phyloP scores from a whole-genome alignment of 2,113 vertebrate species.

The Onychorhynchus coronatus region DNA sequence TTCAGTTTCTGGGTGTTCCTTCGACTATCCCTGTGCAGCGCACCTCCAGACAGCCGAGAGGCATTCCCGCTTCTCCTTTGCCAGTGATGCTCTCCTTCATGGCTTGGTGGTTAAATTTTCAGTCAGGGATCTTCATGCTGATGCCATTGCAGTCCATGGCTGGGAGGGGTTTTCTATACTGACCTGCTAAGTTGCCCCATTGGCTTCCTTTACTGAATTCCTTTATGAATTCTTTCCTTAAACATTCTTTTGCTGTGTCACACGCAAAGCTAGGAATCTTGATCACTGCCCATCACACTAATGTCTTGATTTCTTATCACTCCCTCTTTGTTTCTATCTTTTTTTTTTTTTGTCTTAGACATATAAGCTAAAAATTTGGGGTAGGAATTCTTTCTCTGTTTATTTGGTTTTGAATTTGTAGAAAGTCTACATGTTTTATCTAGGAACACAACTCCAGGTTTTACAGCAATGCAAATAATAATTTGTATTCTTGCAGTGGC shows the following conservation, averaged over 20 bases:
- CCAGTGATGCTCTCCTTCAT: neutral
- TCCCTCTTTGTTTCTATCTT: neutral
- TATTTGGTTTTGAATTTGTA: neutral
- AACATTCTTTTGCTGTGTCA: neutral
- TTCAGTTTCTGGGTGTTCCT: neutral
- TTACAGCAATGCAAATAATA: neutral
- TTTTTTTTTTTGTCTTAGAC: neutral
- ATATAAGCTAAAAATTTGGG: neutral
- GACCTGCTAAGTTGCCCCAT: neutral
- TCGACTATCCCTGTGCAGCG: neutral
- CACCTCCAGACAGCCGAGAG: neutral
- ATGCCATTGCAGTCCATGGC: neutral
- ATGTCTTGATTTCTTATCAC: neutral
- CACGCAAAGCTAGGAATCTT: neutral
- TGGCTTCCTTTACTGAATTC: neutral
- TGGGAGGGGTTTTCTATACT: neutral
- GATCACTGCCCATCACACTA: neutral
- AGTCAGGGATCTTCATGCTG: neutral
- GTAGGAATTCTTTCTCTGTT: neutral
- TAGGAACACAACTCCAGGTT: neutral
- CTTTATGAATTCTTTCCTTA: neutral
- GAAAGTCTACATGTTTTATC: neutral
- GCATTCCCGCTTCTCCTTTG: neutral
- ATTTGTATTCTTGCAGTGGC: neutral
- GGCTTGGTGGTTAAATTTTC: neutral